phyloP scores from a whole-genome alignment of 2,797 vertebrate genomes.

The Argya squamiceps region DNA sequence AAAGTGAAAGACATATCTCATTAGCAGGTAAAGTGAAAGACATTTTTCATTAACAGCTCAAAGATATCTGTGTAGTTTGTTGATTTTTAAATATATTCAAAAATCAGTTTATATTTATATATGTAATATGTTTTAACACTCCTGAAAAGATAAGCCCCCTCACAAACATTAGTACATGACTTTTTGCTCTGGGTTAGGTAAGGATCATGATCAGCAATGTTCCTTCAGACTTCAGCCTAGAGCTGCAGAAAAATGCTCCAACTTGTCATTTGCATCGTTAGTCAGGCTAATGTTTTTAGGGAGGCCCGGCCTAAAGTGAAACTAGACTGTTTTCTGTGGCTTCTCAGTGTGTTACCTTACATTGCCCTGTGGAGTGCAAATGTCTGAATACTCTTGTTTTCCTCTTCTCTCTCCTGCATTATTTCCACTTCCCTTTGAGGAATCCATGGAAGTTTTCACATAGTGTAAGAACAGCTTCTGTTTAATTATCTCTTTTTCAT shows the following conservation, averaged over 20 bases:
- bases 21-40: neutral
- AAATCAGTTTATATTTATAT: neutral
- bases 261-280: neutral
- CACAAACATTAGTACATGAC: neutral
- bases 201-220: neutral
- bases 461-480: neutral
- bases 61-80: neutral
- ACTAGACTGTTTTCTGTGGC: neutral
- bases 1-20: neutral
- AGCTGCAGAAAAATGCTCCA: neutral
- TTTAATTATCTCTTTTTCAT: conserved; percentile 3
- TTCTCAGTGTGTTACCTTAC: neutral
- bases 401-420: neutral
- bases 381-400: neutral
- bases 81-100: neutral
- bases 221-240: neutral
- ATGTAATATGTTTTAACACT: neutral
- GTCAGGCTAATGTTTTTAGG: neutral
- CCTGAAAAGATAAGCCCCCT: neutral
- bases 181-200: neutral
- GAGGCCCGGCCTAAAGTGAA: neutral
- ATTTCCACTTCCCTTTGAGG: neutral
- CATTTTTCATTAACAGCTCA: neutral
- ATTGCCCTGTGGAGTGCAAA: neutral
- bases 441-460: neutral